These are phyloP conservation scores for Syngnathoides biaculeatus DNA, from an alignment of 2,113 vertebrate species.

Conservation along the genomic window DNA sequence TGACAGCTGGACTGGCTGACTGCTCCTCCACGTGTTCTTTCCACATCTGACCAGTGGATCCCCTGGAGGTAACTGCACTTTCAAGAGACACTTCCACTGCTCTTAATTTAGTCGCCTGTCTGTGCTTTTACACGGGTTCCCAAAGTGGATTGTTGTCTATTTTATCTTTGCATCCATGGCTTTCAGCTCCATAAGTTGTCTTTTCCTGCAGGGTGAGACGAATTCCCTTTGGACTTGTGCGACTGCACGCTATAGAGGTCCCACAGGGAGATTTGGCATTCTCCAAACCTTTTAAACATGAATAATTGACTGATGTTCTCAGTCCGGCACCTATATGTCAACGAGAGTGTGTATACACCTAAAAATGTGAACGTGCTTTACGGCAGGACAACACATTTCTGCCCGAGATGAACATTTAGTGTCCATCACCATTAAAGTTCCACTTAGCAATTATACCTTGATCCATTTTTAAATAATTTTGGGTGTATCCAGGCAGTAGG, in stretches of 20 bases:
- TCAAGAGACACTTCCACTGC: conserved; percentile 40
- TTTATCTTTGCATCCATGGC: not conserved
- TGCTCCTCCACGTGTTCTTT: conserved; percentile 49
- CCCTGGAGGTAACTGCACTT: conserved; percentile 38
- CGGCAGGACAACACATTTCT: conserved; percentile 18
- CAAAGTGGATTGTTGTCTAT: conserved; percentile 7
- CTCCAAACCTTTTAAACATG: conserved; percentile 69
- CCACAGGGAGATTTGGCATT: conserved; percentile 30
- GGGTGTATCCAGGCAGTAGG: no score
- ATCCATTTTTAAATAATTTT: not conserved
- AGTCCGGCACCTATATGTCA: conserved; percentile 40
- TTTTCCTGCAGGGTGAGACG: conserved; percentile 6
- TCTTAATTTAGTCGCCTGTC: conserved; percentile 9
- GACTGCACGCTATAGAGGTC: conserved; percentile 20
- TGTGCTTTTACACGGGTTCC: conserved; percentile 4
- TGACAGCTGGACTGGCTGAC: conserved; percentile 50
- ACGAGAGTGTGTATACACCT: conserved; percentile 50
- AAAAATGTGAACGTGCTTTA: conserved; percentile 60
- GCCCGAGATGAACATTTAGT: not conserved
- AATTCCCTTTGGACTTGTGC: conserved; percentile 1
- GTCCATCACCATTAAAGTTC: not conserved
- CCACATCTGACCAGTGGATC: conserved; percentile 26
- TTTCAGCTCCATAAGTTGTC: conserved; percentile 17
- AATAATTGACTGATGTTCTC: conserved; percentile 71
- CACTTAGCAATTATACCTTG: not conserved